Conservation (phyloP, 2,113 vertebrate species). For the Lipophrys pholis region DNA sequence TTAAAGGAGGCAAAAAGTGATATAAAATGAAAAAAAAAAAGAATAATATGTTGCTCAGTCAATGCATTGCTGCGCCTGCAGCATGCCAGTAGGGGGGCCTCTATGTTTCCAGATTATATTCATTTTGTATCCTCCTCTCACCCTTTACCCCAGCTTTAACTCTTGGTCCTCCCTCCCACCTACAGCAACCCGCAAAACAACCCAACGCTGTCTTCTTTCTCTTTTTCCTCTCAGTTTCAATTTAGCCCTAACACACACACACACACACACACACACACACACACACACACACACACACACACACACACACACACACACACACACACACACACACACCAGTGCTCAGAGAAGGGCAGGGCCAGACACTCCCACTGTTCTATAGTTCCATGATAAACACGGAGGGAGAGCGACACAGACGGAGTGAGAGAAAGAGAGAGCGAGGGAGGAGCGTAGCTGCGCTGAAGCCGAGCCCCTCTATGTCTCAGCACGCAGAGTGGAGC, state of each 20-base stretch:
- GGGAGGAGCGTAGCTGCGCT: constrained; percentile 74
- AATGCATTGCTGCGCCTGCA: constrained; percentile 45
- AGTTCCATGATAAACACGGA: constrained; percentile 86
- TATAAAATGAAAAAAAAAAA: neutral
- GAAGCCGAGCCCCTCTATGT: constrained; percentile 81
- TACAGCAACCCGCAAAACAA: constrained; percentile 60
- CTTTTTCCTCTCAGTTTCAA: constrained; percentile 43
- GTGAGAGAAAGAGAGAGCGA: constrained; percentile 64
- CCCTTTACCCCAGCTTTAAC: constrained; percentile 51
- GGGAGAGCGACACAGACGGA: constrained; percentile 59
- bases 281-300: constrained; percentile 10
- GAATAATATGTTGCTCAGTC: neutral
- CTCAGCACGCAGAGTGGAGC: constrained; percentile 80
- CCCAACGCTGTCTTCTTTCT: constrained; percentile 48
- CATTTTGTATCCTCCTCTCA: constrained; percentile 62
- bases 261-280: constrained; percentile 21
- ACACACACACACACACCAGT: constrained; percentile 27
- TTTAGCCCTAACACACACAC: constrained; percentile 33
- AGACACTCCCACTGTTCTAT: constrained; percentile 81
- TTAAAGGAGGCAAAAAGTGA: neutral
- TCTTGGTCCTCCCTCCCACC: constrained; percentile 42
- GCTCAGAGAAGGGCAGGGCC: constrained; percentile 64
- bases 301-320: constrained; percentile 19
- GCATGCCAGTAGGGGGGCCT: constrained; percentile 86
- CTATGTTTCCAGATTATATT: constrained; percentile 63